Evolutionary conservation across 2,797 vertebrate genomes (phyloP).

Genomic region (Crenichthys baileyi): DNA sequence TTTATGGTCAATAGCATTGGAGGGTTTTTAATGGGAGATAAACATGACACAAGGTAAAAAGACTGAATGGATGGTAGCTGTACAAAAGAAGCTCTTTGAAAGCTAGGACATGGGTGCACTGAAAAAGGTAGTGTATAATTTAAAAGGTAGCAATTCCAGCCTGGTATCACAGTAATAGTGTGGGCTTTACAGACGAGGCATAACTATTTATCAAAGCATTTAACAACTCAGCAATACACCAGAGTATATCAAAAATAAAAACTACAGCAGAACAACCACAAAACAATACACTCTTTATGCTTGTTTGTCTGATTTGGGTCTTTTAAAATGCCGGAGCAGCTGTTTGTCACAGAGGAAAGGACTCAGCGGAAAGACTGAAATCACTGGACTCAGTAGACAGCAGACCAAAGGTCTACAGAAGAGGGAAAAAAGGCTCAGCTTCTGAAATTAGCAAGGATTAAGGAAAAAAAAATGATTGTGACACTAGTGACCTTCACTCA

Average conservation of each 20-base stretch:
- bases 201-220: conserved; percentile 33
- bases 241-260: conserved; percentile 50
- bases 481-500: neutral
- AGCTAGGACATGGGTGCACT: neutral
- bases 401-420: conserved; percentile 29
- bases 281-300: conserved; percentile 53
- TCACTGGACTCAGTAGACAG: conserved; percentile 55
- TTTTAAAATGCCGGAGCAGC: conserved; percentile 71
- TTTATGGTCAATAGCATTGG: neutral
- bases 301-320: conserved; percentile 52
- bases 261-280: conserved; percentile 49
- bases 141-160: conserved; percentile 32
- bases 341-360: conserved; percentile 53
- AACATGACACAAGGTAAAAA: conserved; percentile 17
- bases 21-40: conserved; percentile 11
- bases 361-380: conserved; percentile 74
- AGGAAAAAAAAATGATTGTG: neutral
- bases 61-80: conserved; percentile 15
- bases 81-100: conserved; percentile 8
- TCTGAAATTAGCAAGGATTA: conserved; percentile 12
- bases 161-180: conserved; percentile 22
- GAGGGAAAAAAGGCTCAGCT: conserved; percentile 26
- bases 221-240: conserved; percentile 12
- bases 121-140: neutral
- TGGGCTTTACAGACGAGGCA: conserved; percentile 22